phyloP scores from a whole-genome alignment of 2,888 invertebrate genomes.

The Palloptera scutellata region DNA sequence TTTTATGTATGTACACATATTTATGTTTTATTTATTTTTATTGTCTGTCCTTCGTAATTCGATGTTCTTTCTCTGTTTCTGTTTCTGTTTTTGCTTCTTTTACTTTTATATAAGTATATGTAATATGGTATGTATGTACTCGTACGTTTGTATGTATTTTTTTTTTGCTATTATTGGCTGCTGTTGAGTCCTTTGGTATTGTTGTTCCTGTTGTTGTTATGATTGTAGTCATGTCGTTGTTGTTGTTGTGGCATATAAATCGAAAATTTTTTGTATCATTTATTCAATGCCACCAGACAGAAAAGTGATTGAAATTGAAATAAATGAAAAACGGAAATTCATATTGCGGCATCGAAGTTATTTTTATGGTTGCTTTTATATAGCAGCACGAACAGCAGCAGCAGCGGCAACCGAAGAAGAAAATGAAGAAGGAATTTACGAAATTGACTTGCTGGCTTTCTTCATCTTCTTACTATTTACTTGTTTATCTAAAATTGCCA shows the following conservation, averaged over 20 bases:
- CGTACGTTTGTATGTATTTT: neutral
- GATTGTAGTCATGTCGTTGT: neutral
- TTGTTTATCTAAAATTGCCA: no score
- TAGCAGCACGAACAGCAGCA: no score
- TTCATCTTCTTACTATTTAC: no score
- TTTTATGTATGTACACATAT: neutral
- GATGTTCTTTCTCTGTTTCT: neutral
- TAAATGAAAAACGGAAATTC: slow-evolving; percentile 10
- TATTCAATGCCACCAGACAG: neutral
- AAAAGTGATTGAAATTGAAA: slow-evolving; percentile 23
- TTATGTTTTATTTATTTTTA: neutral
- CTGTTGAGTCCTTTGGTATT: neutral
- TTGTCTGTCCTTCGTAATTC: neutral
- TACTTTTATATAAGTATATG: neutral
- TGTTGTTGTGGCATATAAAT: slow-evolving; percentile 27
- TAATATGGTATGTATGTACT: no score
- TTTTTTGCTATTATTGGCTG: neutral
- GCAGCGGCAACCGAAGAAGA: no score
- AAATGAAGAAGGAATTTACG: no score
- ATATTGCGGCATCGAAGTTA: neutral
- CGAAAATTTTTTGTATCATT: slow-evolving; percentile 16
- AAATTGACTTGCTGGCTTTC: no score
- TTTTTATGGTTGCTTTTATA: no score
- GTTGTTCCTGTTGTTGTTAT: neutral
- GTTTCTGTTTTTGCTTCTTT: neutral